These are phyloP conservation scores for Octodonta nipae DNA, from an alignment of 2,888 invertebrate species.

Conservation along the genomic window DNA sequence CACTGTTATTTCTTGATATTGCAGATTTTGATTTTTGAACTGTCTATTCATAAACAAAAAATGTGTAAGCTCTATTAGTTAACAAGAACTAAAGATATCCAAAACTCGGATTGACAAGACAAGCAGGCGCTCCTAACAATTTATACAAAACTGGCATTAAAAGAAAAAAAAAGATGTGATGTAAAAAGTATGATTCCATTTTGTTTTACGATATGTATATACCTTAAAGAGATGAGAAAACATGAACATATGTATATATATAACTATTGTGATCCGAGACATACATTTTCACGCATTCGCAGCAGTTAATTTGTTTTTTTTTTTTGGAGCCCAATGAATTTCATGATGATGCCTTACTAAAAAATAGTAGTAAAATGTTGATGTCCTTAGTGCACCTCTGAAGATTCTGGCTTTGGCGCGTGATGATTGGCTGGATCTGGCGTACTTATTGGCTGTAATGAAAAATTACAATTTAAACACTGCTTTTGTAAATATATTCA, in stretches of 20 bases:
- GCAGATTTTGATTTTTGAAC: too few species aligned
- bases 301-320: conserved; percentile 9
- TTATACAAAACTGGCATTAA: neutral
- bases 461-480: too few species aligned
- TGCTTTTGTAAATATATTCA: too few species aligned
- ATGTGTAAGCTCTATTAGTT: too few species aligned
- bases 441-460: conserved; percentile 62
- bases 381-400: conserved; percentile 73
- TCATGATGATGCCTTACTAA: too few species aligned
- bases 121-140: neutral
- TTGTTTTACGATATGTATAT: conserved; percentile 26
- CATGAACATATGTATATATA: conserved; percentile 14
- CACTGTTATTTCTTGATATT: too few species aligned
- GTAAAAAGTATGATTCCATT: conserved; percentile 15
- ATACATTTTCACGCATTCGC: conserved; percentile 24
- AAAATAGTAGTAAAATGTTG: too few species aligned
- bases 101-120: too few species aligned
- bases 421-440: conserved; percentile 74
- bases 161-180: conserved; percentile 13
- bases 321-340: conserved; percentile 19
- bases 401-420: conserved; percentile 65
- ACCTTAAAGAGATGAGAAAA: conserved; percentile 19
- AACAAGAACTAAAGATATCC: too few species aligned
- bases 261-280: conserved; percentile 19
- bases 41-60: too few species aligned